Percentiles rank a stretch among this genome's conserved stretches.
Conservation (phyloP, 2,113 vertebrate genomes). For the Ciconia stormi region DNA sequence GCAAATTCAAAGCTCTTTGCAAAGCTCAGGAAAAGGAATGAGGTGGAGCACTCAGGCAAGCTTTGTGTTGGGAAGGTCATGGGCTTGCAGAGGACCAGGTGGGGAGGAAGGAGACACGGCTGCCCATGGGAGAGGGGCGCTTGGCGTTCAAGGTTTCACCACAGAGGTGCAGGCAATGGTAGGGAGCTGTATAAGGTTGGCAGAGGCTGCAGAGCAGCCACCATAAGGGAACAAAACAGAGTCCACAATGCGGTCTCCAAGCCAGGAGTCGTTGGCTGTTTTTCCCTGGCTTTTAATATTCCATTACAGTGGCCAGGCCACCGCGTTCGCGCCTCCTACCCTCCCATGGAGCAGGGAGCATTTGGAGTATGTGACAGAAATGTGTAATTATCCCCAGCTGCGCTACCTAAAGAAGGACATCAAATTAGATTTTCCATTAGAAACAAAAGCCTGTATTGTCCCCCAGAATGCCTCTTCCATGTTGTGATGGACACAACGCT, state of each 20-base stretch:
- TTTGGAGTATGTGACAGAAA: neutral
- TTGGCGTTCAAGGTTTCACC: fast-evolving
- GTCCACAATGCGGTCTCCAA: neutral
- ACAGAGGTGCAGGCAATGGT: fast-evolving
- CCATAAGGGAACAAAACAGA: neutral
- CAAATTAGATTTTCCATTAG: neutral
- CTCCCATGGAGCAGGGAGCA: neutral
- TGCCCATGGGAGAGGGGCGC: fast-evolving
- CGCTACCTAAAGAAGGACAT: neutral
- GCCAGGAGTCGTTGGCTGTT: fast-evolving
- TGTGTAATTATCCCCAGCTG: neutral
- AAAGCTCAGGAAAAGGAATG: neutral
- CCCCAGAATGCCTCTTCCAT: neutral
- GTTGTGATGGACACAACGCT: neutral
- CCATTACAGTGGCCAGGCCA: neutral
- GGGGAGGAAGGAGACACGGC: neutral
- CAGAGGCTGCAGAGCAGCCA: neutral
- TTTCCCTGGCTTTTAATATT: neutral
- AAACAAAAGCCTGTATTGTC: neutral
- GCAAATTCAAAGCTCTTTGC: neutral
- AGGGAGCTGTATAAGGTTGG: neutral
- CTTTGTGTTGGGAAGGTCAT: neutral
- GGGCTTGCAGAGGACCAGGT: fast-evolving
- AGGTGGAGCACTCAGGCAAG: neutral
- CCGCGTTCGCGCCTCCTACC: fast-evolving